Conservation (phyloP, 2,113 vertebrate genomes). For the Petrocephalus zakoni region DNA sequence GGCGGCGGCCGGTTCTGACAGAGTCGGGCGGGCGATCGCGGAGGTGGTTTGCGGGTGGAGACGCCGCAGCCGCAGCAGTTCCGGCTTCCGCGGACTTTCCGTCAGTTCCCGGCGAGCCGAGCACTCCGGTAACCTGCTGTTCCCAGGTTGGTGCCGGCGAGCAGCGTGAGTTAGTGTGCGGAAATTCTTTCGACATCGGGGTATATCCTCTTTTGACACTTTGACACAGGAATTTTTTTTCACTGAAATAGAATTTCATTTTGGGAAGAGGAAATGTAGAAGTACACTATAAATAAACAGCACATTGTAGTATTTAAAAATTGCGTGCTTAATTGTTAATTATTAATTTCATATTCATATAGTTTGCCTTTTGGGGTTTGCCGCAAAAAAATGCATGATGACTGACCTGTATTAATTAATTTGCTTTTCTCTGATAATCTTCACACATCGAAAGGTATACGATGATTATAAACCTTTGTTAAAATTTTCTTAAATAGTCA, state of each 20-base stretch:
- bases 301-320: neutral
- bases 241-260: neutral
- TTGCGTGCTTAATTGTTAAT: neutral
- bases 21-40: neutral
- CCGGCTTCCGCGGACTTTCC: conserved; percentile 33
- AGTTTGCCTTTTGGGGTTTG: neutral
- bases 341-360: neutral
- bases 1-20: no score
- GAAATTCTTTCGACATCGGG: neutral
- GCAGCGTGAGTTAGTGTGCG: neutral
- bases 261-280: neutral
- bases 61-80: conserved; percentile 28
- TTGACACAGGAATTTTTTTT: neutral
- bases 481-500: neutral
- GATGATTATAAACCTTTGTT: neutral
- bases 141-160: neutral
- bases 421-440: neutral
- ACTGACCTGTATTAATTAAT: neutral
- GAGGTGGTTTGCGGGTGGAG: no score
- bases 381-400: neutral
- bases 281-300: neutral
- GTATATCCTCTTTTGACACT: neutral
- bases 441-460: neutral
- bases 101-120: neutral
- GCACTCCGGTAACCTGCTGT: neutral